Conservation (phyloP, 2,113 vertebrate species). For the Callaeas wilsoni region DNA sequence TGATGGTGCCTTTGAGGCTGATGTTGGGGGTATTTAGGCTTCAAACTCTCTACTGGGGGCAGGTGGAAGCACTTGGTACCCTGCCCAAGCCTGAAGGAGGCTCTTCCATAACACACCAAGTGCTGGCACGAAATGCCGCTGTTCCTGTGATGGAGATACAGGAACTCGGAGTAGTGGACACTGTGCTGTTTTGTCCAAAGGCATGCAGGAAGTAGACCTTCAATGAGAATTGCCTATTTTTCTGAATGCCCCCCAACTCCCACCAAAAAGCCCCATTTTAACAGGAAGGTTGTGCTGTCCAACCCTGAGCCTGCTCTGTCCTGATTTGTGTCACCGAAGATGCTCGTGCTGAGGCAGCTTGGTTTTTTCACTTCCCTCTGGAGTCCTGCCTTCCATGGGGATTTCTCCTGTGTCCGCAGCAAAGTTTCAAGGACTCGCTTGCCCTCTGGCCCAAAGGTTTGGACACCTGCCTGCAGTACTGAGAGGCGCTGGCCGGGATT, state of each 20-base stretch:
- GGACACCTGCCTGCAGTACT: not conserved
- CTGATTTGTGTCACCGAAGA: not conserved
- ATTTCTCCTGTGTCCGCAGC: not conserved
- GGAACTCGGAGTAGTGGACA: not conserved
- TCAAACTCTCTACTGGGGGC: not conserved
- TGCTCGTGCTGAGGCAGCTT: not conserved
- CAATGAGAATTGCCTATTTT: not conserved
- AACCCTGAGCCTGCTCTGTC: fast-evolving
- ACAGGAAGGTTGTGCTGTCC: not conserved
- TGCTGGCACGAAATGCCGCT: fast-evolving
- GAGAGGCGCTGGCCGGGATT: not conserved
- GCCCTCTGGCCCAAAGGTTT: constrained; percentile 19
- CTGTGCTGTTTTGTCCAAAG: not conserved
- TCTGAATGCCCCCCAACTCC: not conserved
- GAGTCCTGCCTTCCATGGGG: not conserved
- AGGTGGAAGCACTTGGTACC: not conserved
- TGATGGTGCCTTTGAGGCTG: not conserved
- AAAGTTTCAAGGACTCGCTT: constrained; percentile 19
- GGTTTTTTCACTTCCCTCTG: not conserved
- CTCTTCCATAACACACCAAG: not conserved
- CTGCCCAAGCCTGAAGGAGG: not conserved
- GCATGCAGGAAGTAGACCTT: not conserved
- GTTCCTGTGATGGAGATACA: not conserved
- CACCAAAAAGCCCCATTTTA: not conserved
- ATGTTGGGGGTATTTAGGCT: not conserved